These are phyloP conservation scores for Sternotherus odoratus DNA, from an alignment of 2,797 vertebrate genomes.

Conservation along the genomic window DNA sequence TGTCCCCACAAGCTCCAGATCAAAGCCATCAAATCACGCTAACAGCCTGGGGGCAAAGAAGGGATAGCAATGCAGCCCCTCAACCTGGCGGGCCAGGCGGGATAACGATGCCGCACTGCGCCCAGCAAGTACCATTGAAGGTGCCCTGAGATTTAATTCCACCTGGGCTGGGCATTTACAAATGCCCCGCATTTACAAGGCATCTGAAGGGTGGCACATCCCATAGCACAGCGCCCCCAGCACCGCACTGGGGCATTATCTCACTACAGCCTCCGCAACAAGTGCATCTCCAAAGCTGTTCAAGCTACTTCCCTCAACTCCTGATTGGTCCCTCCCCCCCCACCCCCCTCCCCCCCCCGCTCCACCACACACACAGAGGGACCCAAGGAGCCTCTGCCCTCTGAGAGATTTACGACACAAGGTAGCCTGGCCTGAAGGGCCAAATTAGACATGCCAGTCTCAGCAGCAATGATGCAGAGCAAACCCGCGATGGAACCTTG, in stretches of 20 bases:
- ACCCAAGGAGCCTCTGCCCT: neutral
- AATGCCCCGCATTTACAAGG: constrained; percentile 2
- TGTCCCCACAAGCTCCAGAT: neutral
- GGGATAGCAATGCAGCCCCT: neutral
- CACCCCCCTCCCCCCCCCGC: no score
- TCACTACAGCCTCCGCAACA: neutral
- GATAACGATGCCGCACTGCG: neutral
- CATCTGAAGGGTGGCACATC: neutral
- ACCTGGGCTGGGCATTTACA: neutral
- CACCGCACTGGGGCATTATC: neutral
- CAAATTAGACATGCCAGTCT: neutral
- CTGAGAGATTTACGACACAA: neutral
- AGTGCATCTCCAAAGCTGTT: neutral
- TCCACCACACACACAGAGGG: no score
- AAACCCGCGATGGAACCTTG: neutral
- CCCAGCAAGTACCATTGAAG: constrained; percentile 18
- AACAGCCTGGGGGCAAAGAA: neutral
- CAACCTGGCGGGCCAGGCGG: constrained; percentile 6
- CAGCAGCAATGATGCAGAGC: neutral
- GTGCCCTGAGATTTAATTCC: constrained; percentile 20
- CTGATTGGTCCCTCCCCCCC: neutral
- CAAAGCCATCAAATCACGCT: neutral
- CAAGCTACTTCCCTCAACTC: neutral
- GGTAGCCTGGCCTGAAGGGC: neutral
- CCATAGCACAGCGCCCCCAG: neutral